These are phyloP conservation scores for Glossosoma conforme DNA, from an alignment of 1,140 invertebrate genomes.

Conservation along the genomic window DNA sequence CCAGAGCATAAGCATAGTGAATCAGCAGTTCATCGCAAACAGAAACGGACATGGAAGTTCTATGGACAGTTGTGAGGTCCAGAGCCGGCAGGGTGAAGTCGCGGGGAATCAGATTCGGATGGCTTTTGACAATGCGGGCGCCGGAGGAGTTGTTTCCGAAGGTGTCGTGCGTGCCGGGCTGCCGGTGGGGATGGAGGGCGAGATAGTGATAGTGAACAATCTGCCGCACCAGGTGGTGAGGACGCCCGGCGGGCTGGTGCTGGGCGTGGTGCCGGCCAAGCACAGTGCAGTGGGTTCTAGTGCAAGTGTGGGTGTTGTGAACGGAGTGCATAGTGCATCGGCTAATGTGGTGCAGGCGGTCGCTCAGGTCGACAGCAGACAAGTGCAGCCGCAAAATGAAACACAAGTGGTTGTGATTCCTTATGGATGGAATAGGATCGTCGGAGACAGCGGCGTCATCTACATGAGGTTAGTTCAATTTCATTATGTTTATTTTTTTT, in stretches of 20 bases:
- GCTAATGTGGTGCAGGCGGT: conserved; percentile 8
- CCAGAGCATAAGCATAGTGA: conserved; percentile 50
- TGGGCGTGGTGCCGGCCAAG: conserved; percentile 41
- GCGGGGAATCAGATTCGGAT: background rate
- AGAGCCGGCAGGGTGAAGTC: background rate
- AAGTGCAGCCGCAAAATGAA: conserved; percentile 3
- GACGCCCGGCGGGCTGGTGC: conserved; percentile 45
- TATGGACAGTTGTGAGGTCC: conserved; percentile 3
- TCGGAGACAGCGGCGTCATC: conserved; percentile 42
- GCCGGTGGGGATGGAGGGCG: conserved; percentile 15
- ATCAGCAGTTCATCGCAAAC: conserved; percentile 37
- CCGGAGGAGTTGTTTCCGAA: conserved; percentile 1
- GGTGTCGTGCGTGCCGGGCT: conserved; percentile 15
- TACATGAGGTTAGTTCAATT: conserved; percentile 42
- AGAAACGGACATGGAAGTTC: background rate
- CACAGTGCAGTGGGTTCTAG: conserved; percentile 29
- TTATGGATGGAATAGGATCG: conserved; percentile 46
- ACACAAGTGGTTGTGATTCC: conserved; percentile 45
- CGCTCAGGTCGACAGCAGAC: background rate
- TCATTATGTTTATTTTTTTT: background rate
- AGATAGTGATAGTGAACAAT: conserved; percentile 28
- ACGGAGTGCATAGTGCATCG: conserved; percentile 16
- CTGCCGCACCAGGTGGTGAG: conserved; percentile 40
- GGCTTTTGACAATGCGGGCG: background rate
- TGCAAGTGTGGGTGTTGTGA: conserved; percentile 27